Base-by-base conservation (phyloP, 2,888 invertebrate species). In the Phaedon cochleariae region DNA sequence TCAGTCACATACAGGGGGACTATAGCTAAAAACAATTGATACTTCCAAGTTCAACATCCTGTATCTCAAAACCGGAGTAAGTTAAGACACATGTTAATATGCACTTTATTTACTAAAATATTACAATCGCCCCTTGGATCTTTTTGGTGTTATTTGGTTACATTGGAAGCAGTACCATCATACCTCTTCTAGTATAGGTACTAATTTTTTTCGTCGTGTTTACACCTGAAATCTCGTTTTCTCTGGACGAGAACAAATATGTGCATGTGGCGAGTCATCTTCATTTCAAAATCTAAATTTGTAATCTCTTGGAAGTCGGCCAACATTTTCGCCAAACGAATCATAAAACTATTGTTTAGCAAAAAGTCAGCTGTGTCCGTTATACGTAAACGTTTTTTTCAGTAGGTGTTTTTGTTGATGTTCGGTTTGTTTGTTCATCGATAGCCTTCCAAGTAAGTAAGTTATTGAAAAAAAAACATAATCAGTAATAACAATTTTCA, bases 271-370 rank as follows among this genome's bases (percentile, higher is more conserved):
- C 41, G 49, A 55, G 48, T 34, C 45, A 41, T 55, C 54, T 59
- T 37, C 49, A 54, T 66, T 64, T 59, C 66, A 58, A 52, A 58
- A 60, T 70, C 67, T 70, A 70, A 66, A 62, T 68, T 68, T 62
- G 65, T 55, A 60, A 20, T 49, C 41, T 52, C 22, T 64, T 70
- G 70, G 70, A 65, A 0, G 46, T 21, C n/a, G 9, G 22, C 67
- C 70, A 68, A 64, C 45, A 60, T 55, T 64, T 62, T 59, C 37
- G 18, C 34, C 48, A 48, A 9, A 52, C 41, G 53, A 67, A 55
- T 57, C 59, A 46, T 48, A 9, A 26, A 60, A 59, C 61, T 61
- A 70, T 70, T 70, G 65, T 70, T 64, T 64, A 62, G 59, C 34
- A 41, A 62, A 66, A 52, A 15, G 26, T 31, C 41, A 45, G 31